phyloP scores from a whole-genome alignment of 2,113 vertebrate genomes.

The Sardina pilchardus region DNA sequence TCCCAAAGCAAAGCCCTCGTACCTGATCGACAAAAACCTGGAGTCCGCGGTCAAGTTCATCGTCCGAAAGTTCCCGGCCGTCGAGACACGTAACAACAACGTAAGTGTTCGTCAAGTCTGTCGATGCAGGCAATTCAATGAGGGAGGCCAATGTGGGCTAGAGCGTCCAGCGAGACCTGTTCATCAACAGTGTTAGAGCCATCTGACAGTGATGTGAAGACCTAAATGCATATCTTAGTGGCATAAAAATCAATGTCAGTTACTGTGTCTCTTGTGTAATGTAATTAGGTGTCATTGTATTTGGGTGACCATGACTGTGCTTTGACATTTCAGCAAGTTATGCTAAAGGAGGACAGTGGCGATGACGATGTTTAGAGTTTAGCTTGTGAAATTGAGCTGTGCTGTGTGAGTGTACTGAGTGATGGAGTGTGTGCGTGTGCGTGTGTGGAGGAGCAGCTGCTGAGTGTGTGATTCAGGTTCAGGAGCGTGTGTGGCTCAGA shows the following conservation, averaged over 20 bases:
- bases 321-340: background rate
- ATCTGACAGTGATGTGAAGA: background rate
- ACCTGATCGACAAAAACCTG: constrained; percentile 97
- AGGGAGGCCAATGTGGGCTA: background rate
- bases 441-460: background rate
- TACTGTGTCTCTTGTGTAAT: background rate
- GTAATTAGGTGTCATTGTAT: background rate
- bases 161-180: background rate
- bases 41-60: constrained; percentile 99
- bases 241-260: background rate
- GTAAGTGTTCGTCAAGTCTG: constrained; percentile 74
- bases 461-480: constrained; percentile 3
- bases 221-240: background rate
- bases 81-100: constrained; percentile 97
- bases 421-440: background rate
- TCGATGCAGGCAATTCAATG: background rate
- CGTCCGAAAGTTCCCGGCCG: constrained; percentile 95
- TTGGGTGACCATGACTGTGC: background rate
- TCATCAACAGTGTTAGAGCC: background rate
- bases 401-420: background rate
- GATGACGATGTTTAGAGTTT: background rate
- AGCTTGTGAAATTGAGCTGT: background rate
- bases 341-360: background rate
- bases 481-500: background rate
- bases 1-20: constrained; percentile 98